Percentiles rank a stretch among this genome's conserved stretches.
These are phyloP conservation scores for Drosophila multiciliata DNA, from an alignment of 2,888 invertebrate genomes.

Conservation along the genomic window DNA sequence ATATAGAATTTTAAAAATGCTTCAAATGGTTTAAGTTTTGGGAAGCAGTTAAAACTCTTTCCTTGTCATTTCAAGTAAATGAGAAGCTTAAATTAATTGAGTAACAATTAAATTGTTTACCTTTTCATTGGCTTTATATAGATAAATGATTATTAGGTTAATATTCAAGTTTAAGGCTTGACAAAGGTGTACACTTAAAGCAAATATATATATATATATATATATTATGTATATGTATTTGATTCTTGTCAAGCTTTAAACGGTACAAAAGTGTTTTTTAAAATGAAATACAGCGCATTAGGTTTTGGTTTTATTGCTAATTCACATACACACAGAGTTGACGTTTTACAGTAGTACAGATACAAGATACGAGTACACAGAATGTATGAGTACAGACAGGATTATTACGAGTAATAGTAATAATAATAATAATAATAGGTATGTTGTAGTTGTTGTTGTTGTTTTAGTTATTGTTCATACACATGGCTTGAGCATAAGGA, in stretches of 20 bases:
- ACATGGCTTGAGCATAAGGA: slow-evolving; percentile 69
- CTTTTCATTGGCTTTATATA: slow-evolving; percentile 33
- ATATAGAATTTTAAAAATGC: slow-evolving; percentile 7
- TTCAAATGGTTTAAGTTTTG: slow-evolving; percentile 1
- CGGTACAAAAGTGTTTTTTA: slow-evolving; percentile 27
- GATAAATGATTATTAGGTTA: slow-evolving; percentile 13
- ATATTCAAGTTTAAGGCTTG: slow-evolving; percentile 46
- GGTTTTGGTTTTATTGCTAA: slow-evolving; percentile 73
- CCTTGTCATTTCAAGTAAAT: slow-evolving; percentile 3
- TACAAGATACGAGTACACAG: slow-evolving; percentile 40
- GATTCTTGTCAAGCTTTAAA: slow-evolving; percentile 49
- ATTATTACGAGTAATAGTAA: slow-evolving; percentile 49
- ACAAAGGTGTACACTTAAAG: slow-evolving; percentile 38
- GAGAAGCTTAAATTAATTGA: slow-evolving; percentile 44
- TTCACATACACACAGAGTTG: slow-evolving; percentile 77
- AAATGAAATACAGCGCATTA: slow-evolving; percentile 68
- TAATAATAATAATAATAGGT: slow-evolving; percentile 29
- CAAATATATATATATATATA: background rate
- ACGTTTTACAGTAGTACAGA: slow-evolving; percentile 71
- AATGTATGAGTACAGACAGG: slow-evolving; percentile 63
- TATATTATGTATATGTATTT: background rate
- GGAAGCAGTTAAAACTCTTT: slow-evolving; percentile 1
- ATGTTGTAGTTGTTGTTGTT: slow-evolving; percentile 31
- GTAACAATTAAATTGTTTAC: slow-evolving; percentile 38
- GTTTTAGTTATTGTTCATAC: slow-evolving; percentile 39